Conservation (phyloP, 1,140 invertebrate species). For the Choristoneura fumiferana region DNA sequence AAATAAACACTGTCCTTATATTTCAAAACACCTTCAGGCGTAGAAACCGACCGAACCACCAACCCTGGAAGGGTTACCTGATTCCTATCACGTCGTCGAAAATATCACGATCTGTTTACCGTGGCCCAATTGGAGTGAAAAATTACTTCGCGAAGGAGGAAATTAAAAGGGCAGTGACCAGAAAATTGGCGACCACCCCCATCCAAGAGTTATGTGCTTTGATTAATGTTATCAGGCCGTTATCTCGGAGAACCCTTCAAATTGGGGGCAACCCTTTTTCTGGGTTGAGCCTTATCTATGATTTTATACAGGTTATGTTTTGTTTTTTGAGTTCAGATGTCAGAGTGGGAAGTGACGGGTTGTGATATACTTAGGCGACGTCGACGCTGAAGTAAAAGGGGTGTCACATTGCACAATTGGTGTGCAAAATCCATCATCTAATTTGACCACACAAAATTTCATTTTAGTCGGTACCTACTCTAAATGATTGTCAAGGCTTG, state of each 20-base stretch:
- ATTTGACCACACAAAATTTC: too few species aligned
- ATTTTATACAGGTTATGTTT: constrained; percentile 5
- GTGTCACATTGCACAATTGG: too few species aligned
- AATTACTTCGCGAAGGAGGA: constrained; percentile 43
- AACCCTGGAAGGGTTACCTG: not conserved
- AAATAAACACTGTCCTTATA: too few species aligned
- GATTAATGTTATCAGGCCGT: constrained; percentile 70
- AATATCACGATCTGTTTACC: constrained; percentile 33
- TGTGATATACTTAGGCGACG: too few species aligned
- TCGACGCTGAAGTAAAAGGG: too few species aligned
- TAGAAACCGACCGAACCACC: not conserved
- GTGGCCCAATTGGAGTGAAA: constrained; percentile 42
- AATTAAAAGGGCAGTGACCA: constrained; percentile 67
- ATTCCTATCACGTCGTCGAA: not conserved
- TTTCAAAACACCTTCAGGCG: not conserved
- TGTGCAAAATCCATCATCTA: too few species aligned
- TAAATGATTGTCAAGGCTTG: too few species aligned
- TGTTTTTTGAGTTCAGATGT: not conserved
- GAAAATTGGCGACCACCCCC: constrained; percentile 56
- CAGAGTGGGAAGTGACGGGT: too few species aligned
- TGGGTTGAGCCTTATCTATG: constrained; percentile 41
- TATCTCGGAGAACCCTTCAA: constrained; percentile 53
- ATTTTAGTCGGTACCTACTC: too few species aligned
- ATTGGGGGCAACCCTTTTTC: constrained; percentile 66
- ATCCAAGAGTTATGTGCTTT: constrained; percentile 49